Conservation (phyloP, 35 echinoderm and acorn worm species). For the Nesometra sesokonis region DNA sequence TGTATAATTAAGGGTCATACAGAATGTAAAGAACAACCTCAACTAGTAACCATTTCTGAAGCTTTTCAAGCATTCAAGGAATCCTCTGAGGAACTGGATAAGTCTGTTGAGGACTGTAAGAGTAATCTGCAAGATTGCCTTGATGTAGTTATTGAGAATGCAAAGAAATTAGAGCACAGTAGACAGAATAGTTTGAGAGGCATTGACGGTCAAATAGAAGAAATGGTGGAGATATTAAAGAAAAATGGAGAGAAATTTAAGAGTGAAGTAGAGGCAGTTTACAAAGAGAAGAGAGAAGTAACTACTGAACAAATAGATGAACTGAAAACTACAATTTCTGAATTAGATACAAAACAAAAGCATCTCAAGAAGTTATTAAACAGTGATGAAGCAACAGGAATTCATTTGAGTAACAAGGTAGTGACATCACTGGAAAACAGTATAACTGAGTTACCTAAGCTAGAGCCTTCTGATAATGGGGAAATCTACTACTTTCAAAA, state of each 20-base stretch:
- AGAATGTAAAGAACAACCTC: background rate
- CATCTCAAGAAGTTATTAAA: background rate
- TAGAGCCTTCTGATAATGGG: no score
- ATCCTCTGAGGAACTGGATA: background rate
- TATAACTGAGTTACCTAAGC: no score
- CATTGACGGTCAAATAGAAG: background rate
- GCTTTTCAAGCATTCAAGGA: background rate
- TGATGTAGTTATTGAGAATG: background rate
- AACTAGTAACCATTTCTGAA: background rate
- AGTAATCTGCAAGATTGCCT: background rate
- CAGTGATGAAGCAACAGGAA: background rate
- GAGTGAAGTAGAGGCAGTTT: background rate
- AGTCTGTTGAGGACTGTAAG: background rate
- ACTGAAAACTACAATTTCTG: background rate
- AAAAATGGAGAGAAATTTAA: background rate
- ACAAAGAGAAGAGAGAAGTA: background rate
- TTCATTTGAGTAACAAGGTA: background rate
- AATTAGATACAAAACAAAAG: background rate
- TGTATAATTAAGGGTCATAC: background rate
- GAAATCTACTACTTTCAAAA: no score
- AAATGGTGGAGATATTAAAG: background rate
- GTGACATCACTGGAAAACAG: no score
- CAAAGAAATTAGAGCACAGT: background rate
- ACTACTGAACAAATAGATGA: background rate
- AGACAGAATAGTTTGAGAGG: background rate